Evolutionary conservation across 2,797 vertebrate genomes (phyloP).

Genomic region (Myotis findleyi): DNA sequence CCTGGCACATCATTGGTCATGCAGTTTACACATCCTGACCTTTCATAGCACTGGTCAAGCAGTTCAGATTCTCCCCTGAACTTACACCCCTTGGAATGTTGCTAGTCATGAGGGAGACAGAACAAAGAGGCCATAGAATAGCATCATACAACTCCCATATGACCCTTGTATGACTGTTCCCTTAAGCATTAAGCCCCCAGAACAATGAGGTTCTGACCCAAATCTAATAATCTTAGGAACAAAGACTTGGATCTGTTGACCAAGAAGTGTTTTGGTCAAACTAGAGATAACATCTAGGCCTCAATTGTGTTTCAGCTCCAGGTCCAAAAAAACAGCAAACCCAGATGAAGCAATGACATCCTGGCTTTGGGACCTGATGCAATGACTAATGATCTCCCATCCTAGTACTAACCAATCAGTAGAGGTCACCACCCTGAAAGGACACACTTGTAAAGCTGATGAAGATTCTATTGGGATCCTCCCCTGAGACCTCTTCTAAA

Average conservation of each 20-base stretch:
- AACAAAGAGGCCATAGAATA: not conserved
- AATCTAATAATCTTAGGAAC: not conserved
- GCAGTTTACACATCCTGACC: not conserved
- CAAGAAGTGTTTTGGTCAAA: not conserved
- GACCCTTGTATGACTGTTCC: not conserved
- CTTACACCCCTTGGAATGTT: not conserved
- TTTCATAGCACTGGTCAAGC: not conserved
- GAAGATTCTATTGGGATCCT: not conserved
- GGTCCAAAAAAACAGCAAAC: not conserved
- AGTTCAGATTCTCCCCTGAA: not conserved
- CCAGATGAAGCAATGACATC: not conserved
- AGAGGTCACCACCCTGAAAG: not conserved
- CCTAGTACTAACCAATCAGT: not conserved
- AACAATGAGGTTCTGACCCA: not conserved
- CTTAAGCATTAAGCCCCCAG: not conserved
- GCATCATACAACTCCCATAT: not conserved
- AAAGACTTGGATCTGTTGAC: not conserved
- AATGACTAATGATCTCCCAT: not conserved
- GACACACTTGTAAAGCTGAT: not conserved
- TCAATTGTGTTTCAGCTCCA: not conserved
- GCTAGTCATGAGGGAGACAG: not conserved
- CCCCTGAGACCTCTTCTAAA: not conserved
- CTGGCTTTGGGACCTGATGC: not conserved
- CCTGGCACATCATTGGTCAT: not conserved
- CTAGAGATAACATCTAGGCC: not conserved